Conservation (phyloP, 2,888 invertebrate species). For the Litoditis marina region DNA sequence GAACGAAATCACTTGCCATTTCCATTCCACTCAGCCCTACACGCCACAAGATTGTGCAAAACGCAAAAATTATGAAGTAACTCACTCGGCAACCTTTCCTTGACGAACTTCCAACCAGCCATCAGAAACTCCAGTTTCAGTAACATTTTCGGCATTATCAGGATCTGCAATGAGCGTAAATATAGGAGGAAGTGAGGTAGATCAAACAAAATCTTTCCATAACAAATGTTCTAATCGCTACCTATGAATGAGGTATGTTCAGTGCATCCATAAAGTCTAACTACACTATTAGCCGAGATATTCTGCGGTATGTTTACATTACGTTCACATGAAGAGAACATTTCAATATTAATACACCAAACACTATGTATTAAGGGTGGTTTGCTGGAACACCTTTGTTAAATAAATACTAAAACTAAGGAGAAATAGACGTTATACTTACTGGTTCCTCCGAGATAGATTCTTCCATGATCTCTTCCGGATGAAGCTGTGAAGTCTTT, state of each 20-base stretch:
- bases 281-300: no score
- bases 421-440: not conserved
- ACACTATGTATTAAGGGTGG: not conserved
- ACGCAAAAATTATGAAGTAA: no score
- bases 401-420: no score
- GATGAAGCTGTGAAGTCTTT: conserved; percentile 78
- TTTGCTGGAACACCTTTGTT: no score
- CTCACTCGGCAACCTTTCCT: conserved; percentile 61
- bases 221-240: not conserved
- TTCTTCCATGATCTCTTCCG: conserved; percentile 78
- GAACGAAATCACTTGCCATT: no score
- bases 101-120: conserved; percentile 78
- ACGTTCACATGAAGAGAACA: no score
- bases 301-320: not conserved
- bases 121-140: conserved; percentile 81
- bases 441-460: conserved; percentile 56
- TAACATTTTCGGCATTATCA: conserved; percentile 79
- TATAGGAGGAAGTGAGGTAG: no score
- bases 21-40: no score
- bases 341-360: not conserved
- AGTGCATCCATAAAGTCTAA: no score
- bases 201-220: not conserved
- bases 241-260: no score
- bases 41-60: no score
- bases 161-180: conserved; percentile 34